Evolutionary conservation across 2,888 invertebrate genomes (phyloP), one percentile per base, ranked within the genome.

Genomic region (Siphlonurus alternatus): DNA sequence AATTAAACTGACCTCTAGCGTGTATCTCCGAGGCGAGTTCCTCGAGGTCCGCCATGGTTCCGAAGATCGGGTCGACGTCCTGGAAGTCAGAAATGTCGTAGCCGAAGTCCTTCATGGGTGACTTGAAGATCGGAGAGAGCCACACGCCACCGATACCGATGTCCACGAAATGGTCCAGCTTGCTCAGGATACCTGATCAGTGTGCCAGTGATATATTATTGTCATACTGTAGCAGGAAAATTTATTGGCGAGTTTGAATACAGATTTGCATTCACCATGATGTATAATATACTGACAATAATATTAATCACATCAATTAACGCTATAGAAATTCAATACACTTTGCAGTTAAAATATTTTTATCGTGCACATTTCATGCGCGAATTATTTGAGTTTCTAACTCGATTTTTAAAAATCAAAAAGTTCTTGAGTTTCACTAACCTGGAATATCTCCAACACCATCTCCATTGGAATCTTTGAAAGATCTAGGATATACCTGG

Each of bases 381-480:
- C n/a, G n/a, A n/a, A n/a, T n/a, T n/a, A n/a, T n/a, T n/a, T n/a
- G n/a, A n/a, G n/a, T n/a, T n/a, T n/a, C n/a, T n/a, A n/a, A n/a
- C n/a, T n/a, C n/a, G n/a, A n/a, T n/a, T n/a, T n/a, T n/a, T n/a
- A n/a, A n/a, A n/a, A n/a, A n/a, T n/a, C n/a, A n/a, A n/a, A n/a
- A n/a, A n/a, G n/a, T n/a, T n/a, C n/a, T n/a, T n/a, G n/a, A 56
- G 7, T 56, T 1, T 1, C 20, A 38, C 38, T 22, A 2, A 82
- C 93, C 93, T 74, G 81, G 80, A 15, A 94, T 76, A 74, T 95
- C 94, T 0, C 94, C 95, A 20, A 87, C 79, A 19, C 93, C 94
- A 74, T 93, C 88, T 0, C 84, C 86, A 73, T 90, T 78, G 19
- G 84, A 84, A 74, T 96, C 95, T 73, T 84, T 85, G 75, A 91